Evolutionary conservation across 2,888 invertebrate genomes (phyloP), one percentile per base, ranked within the genome.

Genomic region (Cynaeus angustus): DNA sequence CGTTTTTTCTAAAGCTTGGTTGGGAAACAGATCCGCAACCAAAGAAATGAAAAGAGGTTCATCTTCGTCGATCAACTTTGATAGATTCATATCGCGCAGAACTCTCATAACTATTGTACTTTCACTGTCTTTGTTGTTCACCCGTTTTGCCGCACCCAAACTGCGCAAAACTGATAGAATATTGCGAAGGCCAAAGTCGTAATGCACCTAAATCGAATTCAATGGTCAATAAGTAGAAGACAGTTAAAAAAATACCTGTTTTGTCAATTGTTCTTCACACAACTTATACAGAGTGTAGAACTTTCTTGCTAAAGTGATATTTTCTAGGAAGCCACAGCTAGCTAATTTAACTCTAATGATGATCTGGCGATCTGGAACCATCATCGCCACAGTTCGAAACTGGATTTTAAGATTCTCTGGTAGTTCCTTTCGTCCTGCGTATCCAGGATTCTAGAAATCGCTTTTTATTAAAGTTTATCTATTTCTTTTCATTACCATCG

Each of bases 321-420:
- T 98, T 84, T 98, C 97, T 43, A 97, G 86, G 84, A 98, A 98
- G 21, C 98, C 98, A 83, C 98, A 98, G 74, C 96, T 95, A 12
- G 98, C 98, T 56, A 98, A 86, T 86, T 98, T 98, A 0, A 98
- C 98, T 72, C 98, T 88, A 75, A 98, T 98, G 80, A 98, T 98
- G 80, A 98, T 98, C 86, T 97, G 98, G 68, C 98, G 87, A 84
- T 98, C 98, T 0, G 98, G 98, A 10, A 98, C 98, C 98, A 98
- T 98, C 98, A 98, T 98, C 43, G 98, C 97, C 0, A 98, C 98
- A 0, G 97, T 97, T 62, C 98, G 91, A 85, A 98, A 98, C 85
- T 98, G 98, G 78, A 98, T 97, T 88, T 98, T 98, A 75, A 98
- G 87, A 86, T 98, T 98, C 86, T 98, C 98, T 0, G 98, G 98